These are phyloP conservation scores for Caenorhabditis drosophilae DNA, from an alignment of 2,888 invertebrate genomes.

Conservation along the genomic window DNA sequence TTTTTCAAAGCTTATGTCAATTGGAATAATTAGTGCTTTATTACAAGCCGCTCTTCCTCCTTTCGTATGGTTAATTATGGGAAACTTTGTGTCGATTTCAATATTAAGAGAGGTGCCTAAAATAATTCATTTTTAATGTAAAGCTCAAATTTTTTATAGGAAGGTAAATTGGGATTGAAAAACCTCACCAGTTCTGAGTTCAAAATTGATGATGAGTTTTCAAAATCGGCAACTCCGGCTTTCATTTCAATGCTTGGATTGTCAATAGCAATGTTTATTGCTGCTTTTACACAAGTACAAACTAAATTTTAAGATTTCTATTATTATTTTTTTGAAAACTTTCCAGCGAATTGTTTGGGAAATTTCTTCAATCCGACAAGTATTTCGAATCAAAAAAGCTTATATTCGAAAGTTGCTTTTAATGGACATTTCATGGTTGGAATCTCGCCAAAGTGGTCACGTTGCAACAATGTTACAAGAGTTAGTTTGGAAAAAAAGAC, in stretches of 20 bases:
- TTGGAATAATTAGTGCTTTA: conserved; percentile 59
- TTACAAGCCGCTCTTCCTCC: conserved; percentile 65
- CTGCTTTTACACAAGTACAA: conserved; percentile 65
- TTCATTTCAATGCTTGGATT: conserved; percentile 62
- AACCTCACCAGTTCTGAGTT: conserved; percentile 41
- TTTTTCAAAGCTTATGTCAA: conserved; percentile 62
- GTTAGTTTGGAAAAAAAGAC: conserved; percentile 40
- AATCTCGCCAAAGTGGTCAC: conserved; percentile 65
- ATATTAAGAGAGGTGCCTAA: conserved; percentile 60
- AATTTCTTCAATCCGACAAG: conserved; percentile 63
- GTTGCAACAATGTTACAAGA: conserved; percentile 66
- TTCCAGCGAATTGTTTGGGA: conserved; percentile 65
- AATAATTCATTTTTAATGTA: too few species aligned
- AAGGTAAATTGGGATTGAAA: conserved; percentile 36
- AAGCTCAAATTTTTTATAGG: too few species aligned
- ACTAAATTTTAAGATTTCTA: conserved; percentile 14
- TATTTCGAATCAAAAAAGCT: conserved; percentile 60
- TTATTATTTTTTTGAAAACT: background rate
- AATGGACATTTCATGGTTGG: conserved; percentile 68
- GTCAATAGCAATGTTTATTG: conserved; percentile 62
- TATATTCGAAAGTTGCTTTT: conserved; percentile 64
- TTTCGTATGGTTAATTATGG: conserved; percentile 67
- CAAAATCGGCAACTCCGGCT: conserved; percentile 57
- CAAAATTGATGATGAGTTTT: conserved; percentile 52
- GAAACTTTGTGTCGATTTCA: conserved; percentile 61